A percentile compares a stretch with the other conserved stretches of the same genome.
phyloP scores from a whole-genome alignment of 2,797 vertebrate genomes.

The Eurystomus glaucurus region DNA sequence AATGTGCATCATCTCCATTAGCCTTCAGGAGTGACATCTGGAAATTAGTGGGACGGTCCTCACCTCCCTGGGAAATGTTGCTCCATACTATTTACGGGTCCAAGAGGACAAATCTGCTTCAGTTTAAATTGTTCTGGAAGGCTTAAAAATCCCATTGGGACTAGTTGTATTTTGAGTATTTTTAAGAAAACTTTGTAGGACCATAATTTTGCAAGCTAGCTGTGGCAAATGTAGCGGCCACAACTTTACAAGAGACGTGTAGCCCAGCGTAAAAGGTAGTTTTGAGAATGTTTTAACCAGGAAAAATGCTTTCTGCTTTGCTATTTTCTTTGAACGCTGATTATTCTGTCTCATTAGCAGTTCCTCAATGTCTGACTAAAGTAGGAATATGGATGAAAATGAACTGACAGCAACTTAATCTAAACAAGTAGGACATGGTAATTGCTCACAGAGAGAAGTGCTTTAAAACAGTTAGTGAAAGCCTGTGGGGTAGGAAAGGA shows the following conservation, averaged over 20 bases:
- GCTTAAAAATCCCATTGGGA: background rate
- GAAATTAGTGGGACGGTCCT: background rate
- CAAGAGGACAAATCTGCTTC: background rate
- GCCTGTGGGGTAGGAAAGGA: conserved; percentile 18
- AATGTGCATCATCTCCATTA: background rate
- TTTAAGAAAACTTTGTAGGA: background rate
- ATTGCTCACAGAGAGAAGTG: conserved; percentile 60
- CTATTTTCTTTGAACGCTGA: conserved; percentile 68
- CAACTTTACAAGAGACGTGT: background rate
- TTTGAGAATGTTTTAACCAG: conserved; percentile 12
- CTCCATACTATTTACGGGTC: background rate
- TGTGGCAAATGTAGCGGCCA: background rate
- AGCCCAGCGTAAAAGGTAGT: background rate
- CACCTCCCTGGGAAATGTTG: background rate
- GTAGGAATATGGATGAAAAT: conserved; percentile 68
- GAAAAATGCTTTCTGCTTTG: background rate
- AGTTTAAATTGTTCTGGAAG: background rate
- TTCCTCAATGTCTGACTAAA: conserved; percentile 56
- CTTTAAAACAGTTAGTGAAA: conserved; percentile 66
- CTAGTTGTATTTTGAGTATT: background rate
- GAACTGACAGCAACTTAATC: conserved; percentile 72
- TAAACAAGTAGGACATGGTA: conserved; percentile 68
- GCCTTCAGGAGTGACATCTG: background rate
- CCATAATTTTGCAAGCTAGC: background rate
- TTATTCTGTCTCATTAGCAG: conserved; percentile 59